Evolutionary conservation across 1,140 invertebrate species (phyloP), one percentile per base, ranked within the genome.

Genomic region (Hesperophylax magnus): DNA sequence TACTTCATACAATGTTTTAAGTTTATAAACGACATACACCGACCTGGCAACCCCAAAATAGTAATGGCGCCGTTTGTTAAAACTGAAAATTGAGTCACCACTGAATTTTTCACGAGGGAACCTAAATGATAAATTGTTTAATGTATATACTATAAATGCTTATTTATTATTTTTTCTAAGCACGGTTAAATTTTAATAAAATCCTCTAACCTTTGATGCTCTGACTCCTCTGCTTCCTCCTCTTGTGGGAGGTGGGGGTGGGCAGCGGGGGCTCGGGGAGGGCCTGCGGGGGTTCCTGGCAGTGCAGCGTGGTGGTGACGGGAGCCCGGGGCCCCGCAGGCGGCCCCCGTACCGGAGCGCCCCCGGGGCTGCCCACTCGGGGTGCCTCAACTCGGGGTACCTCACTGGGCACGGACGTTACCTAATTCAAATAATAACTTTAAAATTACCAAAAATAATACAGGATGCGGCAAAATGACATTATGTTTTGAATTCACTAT

Each of bases 321-420:
- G 61, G 18, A 60, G 63, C 58, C 9, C 65, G 58, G 2, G 34
- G 71, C 5, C 53, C 18, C 18, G 34, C 47, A 7, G 60, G 18
- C n/a, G 65, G 75, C 2, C n/a, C 65, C 3, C 56, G 65, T 15
- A 81, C 80, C 17, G 78, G 54, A 34, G 78, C 72, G 65, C 83
- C 65, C 56, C 83, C 78, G 27, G 82, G 80, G 9, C 39, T 56
- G 7, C 63, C 34, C 1, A 82, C 78, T 31, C 78, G 78, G 7
- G 83, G 83, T 1, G 83, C 81, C 14, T 69, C 76, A 86, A 88
- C 88, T 77, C 86, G 87, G 0, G 89, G 89, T 1, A 90, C 88
- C 80, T 90, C 88, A 67, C 88, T 89, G 11, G 89, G 89, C 17
- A 90, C 89, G 8, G 86, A 61, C 0, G 89, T 90, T 17, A 90